Conservation (phyloP, 1,140 invertebrate species). For the Camponotus vicinus region DNA sequence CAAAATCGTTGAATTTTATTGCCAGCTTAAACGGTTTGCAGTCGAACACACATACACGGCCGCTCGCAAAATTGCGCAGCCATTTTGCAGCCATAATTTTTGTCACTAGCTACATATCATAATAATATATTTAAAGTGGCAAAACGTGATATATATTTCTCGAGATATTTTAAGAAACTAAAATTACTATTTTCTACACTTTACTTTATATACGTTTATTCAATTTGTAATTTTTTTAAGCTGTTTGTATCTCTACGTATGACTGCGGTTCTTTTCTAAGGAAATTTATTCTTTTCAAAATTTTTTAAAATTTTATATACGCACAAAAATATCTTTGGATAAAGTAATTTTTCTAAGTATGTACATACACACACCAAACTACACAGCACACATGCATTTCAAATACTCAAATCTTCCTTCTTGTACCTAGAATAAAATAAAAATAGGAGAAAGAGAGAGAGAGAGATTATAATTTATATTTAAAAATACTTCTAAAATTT, state of each 20-base stretch:
- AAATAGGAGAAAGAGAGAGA: not conserved
- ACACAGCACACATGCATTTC: not conserved
- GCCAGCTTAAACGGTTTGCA: slow-evolving; percentile 76
- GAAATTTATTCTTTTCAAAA: not conserved
- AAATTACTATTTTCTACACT: not conserved
- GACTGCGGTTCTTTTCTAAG: not conserved
- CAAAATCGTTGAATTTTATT: slow-evolving; percentile 80
- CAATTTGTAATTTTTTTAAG: not conserved
- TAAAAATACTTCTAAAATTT: not conserved
- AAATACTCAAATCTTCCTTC: not conserved
- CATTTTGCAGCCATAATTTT: slow-evolving; percentile 39
- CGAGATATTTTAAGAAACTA: not conserved
- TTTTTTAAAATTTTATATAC: not conserved
- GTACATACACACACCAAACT: not conserved
- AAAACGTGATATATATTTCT: not conserved
- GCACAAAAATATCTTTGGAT: not conserved
- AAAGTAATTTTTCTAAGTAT: not conserved
- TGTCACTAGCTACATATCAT: slow-evolving; percentile 26
- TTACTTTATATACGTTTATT: not conserved
- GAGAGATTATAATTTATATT: not conserved
- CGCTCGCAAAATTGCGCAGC: slow-evolving; percentile 65
- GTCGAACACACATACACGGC: slow-evolving; percentile 72
- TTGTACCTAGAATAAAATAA: not conserved
- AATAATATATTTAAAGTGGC: slow-evolving; percentile 49
- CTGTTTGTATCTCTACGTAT: not conserved